phyloP scores from a whole-genome alignment of 2,797 vertebrate species.

The Glyptemys insculpta region DNA sequence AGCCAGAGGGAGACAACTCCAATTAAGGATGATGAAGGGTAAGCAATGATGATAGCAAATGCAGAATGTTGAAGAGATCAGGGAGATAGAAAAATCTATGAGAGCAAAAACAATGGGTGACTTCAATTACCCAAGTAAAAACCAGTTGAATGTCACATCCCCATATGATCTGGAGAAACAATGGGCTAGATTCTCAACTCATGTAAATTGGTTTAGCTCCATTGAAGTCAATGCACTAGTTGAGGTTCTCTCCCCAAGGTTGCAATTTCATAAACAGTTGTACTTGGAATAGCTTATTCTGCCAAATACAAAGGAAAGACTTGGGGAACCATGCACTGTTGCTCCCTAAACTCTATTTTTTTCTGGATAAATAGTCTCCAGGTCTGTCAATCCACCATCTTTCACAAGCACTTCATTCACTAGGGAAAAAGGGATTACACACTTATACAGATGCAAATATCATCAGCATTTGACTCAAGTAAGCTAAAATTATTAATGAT shows the following conservation, averaged over 20 bases:
- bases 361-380: neutral
- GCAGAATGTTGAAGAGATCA: neutral
- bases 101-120: neutral
- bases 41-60: neutral
- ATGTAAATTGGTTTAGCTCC: neutral
- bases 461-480: fast-evolving
- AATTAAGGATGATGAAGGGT: neutral
- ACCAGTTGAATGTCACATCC: neutral
- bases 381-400: neutral
- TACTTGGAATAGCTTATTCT: neutral
- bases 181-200: neutral
- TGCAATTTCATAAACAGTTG: neutral
- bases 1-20: neutral
- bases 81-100: neutral
- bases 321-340: neutral
- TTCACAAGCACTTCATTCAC: neutral
- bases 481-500: neutral
- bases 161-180: neutral
- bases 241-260: neutral
- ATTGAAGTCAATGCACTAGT: neutral
- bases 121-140: neutral
- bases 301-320: neutral
- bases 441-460: neutral
- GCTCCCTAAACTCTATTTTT: fast-evolving
- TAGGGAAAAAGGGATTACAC: neutral